phyloP scores from a whole-genome alignment of 2,113 vertebrate genomes.

The Rutilus rutilus region DNA sequence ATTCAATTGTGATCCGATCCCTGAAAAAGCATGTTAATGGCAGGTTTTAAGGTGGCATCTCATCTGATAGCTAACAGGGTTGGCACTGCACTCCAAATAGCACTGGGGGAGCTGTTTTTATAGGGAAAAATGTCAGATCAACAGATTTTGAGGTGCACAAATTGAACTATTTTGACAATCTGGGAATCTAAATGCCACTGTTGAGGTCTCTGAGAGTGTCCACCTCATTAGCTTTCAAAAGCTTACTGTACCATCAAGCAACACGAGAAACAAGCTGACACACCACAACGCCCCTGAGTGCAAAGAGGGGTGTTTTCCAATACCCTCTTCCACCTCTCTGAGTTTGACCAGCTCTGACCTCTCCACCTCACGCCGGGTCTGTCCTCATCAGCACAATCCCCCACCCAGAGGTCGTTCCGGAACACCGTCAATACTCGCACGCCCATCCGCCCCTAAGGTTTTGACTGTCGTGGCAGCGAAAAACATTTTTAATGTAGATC shows the following conservation, averaged over 20 bases:
- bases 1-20: neutral
- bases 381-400: conserved; percentile 51
- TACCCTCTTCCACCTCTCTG: neutral
- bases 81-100: neutral
- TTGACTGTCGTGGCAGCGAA: conserved; percentile 4
- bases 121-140: conserved; percentile 10
- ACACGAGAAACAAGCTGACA: conserved; percentile 20
- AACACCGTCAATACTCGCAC: conserved; percentile 44
- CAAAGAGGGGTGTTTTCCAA: conserved; percentile 29
- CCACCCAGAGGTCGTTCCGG: conserved; percentile 37
- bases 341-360: conserved; percentile 42
- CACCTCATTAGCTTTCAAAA: conserved; percentile 45
- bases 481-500: conserved; percentile 56
- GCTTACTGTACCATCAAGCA: conserved; percentile 27
- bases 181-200: neutral
- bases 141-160: conserved; percentile 29
- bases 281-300: conserved; percentile 2
- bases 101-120: conserved; percentile 18
- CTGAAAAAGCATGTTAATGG: neutral
- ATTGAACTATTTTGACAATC: conserved; percentile 20
- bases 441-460: conserved; percentile 15
- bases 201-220: conserved; percentile 12
- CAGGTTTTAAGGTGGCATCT: neutral
- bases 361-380: conserved; percentile 2
- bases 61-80: neutral